phyloP scores from a whole-genome alignment of 2,113 vertebrate species.

The Heliornis fulica region DNA sequence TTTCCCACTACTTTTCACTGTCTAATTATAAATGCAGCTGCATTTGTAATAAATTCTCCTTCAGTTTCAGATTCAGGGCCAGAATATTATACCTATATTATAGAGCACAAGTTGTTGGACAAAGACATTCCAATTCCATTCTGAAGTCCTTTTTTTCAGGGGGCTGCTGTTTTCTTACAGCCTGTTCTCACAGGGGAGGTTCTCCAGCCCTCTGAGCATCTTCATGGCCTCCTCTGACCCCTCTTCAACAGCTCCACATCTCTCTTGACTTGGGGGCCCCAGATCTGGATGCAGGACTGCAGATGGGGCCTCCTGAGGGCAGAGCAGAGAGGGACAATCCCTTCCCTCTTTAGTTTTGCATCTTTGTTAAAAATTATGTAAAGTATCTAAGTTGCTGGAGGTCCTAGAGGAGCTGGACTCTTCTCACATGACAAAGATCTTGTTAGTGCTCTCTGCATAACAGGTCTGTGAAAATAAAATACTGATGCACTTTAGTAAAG shows the following conservation, averaged over 20 bases:
- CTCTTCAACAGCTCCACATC: no score
- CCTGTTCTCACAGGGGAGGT: no score
- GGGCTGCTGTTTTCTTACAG: background rate
- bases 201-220: no score
- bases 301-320: no score
- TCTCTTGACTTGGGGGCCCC: no score
- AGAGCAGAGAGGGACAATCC: no score
- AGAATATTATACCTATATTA: constrained; percentile 8
- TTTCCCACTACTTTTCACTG: constrained; percentile 40
- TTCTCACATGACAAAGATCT: background rate
- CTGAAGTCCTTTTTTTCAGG: background rate
- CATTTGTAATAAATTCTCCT: constrained; percentile 37
- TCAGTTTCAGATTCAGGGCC: constrained; percentile 13
- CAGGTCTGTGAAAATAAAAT: background rate
- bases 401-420: background rate
- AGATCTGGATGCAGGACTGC: no score
- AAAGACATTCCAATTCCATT: background rate
- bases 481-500: background rate
- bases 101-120: background rate
- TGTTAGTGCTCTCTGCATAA: background rate
- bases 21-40: constrained; percentile 57
- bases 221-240: no score
- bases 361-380: background rate
- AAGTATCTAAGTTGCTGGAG: background rate
- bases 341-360: background rate